These are phyloP conservation scores for Crotalus tigris DNA, from an alignment of 2,113 vertebrate species.

Conservation along the genomic window DNA sequence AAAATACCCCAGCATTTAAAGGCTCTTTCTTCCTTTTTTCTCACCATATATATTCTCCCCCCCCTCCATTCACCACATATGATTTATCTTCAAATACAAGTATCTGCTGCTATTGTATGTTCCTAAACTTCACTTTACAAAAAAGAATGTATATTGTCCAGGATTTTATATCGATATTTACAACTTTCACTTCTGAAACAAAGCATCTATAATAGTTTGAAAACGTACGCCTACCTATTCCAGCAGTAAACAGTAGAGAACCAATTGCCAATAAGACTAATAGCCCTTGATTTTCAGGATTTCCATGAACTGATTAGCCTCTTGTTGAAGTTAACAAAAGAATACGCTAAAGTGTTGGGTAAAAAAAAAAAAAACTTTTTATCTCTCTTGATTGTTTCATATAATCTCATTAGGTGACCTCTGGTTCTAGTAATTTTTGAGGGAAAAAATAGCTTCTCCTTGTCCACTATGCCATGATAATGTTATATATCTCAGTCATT, in stretches of 20 bases:
- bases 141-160: neutral
- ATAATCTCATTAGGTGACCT: neutral
- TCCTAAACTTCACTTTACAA: neutral
- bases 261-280: neutral
- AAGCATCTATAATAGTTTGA: neutral
- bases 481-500: neutral
- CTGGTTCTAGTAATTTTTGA: neutral
- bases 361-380: neutral
- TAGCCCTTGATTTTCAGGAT: neutral
- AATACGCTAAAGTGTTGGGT: neutral
- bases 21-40: neutral
- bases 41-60: neutral
- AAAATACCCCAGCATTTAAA: neutral
- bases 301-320: neutral
- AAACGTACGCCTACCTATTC: neutral
- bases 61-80: neutral
- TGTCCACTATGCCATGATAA: neutral
- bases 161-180: neutral
- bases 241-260: neutral
- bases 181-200: neutral
- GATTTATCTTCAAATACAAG: neutral
- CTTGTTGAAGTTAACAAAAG: neutral
- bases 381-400: neutral
- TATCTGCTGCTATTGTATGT: neutral
- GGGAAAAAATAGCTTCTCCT: neutral